Evolutionary conservation across 1,140 invertebrate genomes (phyloP).

Genomic region (Oedothorax gibbosus): DNA sequence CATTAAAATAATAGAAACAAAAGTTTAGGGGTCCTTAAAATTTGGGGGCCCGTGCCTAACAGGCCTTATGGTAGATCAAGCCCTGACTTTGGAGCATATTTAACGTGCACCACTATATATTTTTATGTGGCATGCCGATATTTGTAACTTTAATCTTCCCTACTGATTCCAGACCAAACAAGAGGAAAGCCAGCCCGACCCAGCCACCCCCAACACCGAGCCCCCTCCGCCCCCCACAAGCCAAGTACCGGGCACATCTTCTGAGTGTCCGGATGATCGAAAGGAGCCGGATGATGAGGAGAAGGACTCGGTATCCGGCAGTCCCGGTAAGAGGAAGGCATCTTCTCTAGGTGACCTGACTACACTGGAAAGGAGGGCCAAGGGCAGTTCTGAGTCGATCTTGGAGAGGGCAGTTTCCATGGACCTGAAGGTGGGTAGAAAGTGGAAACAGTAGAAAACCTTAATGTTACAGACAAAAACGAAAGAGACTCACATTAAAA

Average conservation of each 20-base stretch:
- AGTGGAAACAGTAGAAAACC: neutral
- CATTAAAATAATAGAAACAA: too few relatives aligned
- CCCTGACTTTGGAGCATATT: too few relatives aligned
- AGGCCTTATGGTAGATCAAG: too few relatives aligned
- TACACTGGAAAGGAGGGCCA: slow-evolving; percentile 75
- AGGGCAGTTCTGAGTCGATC: slow-evolving; percentile 62
- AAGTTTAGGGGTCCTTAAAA: too few relatives aligned
- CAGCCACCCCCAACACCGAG: neutral
- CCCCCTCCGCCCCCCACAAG: neutral
- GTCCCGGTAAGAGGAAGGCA: slow-evolving; percentile 74
- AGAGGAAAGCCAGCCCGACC: too few relatives aligned
- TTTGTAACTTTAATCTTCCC: too few relatives aligned
- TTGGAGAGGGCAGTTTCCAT: slow-evolving; percentile 84
- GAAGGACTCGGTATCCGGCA: neutral
- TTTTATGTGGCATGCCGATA: too few relatives aligned
- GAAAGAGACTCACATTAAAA: too few relatives aligned
- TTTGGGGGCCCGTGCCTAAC: too few relatives aligned
- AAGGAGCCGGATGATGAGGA: slow-evolving; percentile 6
- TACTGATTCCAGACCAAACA: too few relatives aligned
- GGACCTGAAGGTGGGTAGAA: slow-evolving; percentile 72
- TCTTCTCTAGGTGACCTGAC: slow-evolving; percentile 84
- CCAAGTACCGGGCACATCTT: neutral
- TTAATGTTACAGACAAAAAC: neutral
- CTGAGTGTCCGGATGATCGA: neutral
- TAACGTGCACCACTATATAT: too few relatives aligned